These are phyloP conservation scores for Pseudochromis fuscus DNA, from an alignment of 2,797 vertebrate species.

Conservation along the genomic window DNA sequence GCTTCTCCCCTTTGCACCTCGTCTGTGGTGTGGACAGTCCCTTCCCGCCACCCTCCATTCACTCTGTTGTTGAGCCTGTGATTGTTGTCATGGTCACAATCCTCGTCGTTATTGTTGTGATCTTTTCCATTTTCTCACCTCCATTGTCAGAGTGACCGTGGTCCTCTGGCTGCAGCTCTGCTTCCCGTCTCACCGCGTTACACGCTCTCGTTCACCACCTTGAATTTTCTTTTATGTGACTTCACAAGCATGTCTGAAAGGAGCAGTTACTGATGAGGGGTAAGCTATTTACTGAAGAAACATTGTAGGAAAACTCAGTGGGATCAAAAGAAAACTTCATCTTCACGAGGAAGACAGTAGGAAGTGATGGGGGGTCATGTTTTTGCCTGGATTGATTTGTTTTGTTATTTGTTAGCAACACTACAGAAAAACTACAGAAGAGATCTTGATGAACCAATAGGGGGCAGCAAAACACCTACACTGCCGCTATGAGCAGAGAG, in stretches of 20 bases:
- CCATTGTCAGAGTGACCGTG: conserved; percentile 6
- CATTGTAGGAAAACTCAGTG: too few relatives aligned
- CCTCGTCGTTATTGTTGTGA: conserved; percentile 14
- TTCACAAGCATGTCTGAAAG: not conserved
- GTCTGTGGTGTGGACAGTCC: not conserved
- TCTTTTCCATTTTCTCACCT: conserved; percentile 41
- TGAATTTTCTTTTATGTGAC: not conserved
- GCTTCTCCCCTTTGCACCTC: not conserved
- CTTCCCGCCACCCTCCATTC: conserved; percentile 15
- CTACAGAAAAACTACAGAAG: too few relatives aligned
- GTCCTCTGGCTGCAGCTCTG: conserved; percentile 12
- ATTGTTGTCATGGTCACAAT: conserved; percentile 41
- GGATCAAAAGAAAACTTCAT: too few relatives aligned
- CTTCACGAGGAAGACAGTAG: too few relatives aligned
- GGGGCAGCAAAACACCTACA: too few relatives aligned
- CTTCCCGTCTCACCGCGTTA: not conserved
- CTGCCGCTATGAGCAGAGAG: too few relatives aligned
- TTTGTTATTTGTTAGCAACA: too few relatives aligned
- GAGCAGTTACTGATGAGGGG: not conserved
- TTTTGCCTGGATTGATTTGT: too few relatives aligned
- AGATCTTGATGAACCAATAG: too few relatives aligned
- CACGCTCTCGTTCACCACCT: not conserved
- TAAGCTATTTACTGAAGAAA: too few relatives aligned
- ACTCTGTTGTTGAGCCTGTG: not conserved
- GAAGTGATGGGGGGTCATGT: too few relatives aligned